A percentile compares a stretch with the other conserved stretches of the same genome.
Conservation (phyloP, 1,140 invertebrate genomes). For the Phymastichus coffea region DNA sequence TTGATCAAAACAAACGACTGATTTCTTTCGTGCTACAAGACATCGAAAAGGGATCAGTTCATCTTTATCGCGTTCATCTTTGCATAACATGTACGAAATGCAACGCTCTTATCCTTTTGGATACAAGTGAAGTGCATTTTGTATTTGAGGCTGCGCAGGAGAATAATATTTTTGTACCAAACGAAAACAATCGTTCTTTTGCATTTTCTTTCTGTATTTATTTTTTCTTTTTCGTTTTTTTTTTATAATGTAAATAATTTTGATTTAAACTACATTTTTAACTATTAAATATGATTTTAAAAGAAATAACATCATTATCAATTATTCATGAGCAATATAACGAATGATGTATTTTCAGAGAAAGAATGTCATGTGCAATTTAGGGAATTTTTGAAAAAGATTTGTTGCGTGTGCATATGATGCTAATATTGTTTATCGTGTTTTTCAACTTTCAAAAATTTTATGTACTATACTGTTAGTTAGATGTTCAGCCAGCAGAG, state of each 20-base stretch:
- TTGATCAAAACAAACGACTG: constrained; percentile 39
- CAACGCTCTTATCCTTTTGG: constrained; percentile 10
- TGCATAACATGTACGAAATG: not conserved
- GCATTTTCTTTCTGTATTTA: no score
- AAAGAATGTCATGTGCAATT: constrained; percentile 31
- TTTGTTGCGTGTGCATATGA: constrained; percentile 19
- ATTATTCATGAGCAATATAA: constrained; percentile 16
- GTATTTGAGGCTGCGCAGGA: constrained; percentile 30
- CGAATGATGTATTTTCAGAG: constrained; percentile 26
- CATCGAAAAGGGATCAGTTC: constrained; percentile 24
- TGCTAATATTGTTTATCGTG: constrained; percentile 20
- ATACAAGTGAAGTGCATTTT: constrained; percentile 8
- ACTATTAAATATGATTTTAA: not conserved
- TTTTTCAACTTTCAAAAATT: constrained; percentile 22
- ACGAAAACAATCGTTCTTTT: constrained; percentile 25
- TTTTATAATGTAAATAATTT: constrained; percentile 14
- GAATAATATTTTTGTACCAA: constrained; percentile 38
- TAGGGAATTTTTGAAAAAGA: constrained; percentile 21
- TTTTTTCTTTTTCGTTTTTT: no score
- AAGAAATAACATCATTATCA: constrained; percentile 13
- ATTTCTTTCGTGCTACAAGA: constrained; percentile 15
- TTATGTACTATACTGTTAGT: constrained; percentile 30
- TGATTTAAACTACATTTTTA: constrained; percentile 4
- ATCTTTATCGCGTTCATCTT: constrained; percentile 7
- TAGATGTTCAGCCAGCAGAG: constrained; percentile 25